These are phyloP conservation scores for Zalophus californianus DNA, from an alignment of 2,797 vertebrate genomes.

Conservation along the genomic window DNA sequence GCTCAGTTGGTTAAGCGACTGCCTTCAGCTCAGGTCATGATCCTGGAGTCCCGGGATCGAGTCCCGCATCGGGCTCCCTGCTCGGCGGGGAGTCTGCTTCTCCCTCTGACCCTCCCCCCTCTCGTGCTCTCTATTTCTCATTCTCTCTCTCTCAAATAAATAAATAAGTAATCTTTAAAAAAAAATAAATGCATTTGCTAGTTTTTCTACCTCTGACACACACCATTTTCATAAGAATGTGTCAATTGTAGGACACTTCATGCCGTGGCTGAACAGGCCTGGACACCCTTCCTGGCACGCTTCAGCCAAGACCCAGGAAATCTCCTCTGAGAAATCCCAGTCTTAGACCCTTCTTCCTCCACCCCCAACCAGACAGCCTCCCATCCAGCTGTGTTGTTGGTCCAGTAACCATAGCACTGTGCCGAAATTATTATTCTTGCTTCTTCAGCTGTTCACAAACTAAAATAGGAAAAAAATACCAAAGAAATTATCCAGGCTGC, in stretches of 20 bases:
- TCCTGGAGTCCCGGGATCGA: too few relatives aligned
- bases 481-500: conserved; percentile 27
- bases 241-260: not conserved
- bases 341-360: not conserved
- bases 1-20: too few relatives aligned
- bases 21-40: too few relatives aligned
- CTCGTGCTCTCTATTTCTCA: too few relatives aligned
- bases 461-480: not conserved
- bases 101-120: too few relatives aligned
- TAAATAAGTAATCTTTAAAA: too few relatives aligned
- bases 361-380: not conserved
- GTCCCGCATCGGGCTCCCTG: too few relatives aligned
- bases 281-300: not conserved
- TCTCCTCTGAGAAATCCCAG: not conserved
- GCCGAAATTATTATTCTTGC: conserved; percentile 23
- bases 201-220: not conserved
- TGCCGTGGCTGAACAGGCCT: not conserved
- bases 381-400: not conserved
- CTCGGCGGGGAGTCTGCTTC: too few relatives aligned
- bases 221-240: not conserved
- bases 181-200: conserved; percentile 1
- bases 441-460: conserved; percentile 61
- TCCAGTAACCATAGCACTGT: conserved; percentile 3
- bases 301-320: not conserved
- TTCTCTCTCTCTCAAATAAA: too few relatives aligned